A percentile compares a stretch with the other conserved stretches of the same genome.
Evolutionary conservation across 2,113 vertebrate species (phyloP).

Genomic region (Carassius auratus): DNA sequence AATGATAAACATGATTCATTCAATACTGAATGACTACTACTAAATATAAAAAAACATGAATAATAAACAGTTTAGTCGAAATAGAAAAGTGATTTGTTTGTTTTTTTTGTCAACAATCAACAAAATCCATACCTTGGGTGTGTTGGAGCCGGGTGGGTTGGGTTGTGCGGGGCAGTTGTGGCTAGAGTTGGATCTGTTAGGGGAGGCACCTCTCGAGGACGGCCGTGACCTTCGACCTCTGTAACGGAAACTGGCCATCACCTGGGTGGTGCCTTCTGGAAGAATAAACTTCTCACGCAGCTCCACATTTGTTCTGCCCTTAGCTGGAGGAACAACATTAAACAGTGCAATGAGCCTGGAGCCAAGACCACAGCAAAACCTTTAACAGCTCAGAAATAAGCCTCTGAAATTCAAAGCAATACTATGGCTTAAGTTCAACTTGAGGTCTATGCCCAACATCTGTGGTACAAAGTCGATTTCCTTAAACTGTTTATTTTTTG

Average conservation of each 20-base stretch:
- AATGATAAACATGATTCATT: no score
- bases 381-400: neutral
- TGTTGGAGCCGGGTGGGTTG: constrained; percentile 72
- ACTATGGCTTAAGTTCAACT: constrained; percentile 5
- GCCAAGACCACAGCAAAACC: neutral
- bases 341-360: constrained; percentile 1
- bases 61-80: no score
- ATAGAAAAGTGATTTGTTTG: no score
- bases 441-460: neutral
- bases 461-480: neutral
- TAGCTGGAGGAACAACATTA: constrained; percentile 76
- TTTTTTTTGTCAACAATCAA: no score
- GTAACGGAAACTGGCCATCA: constrained; percentile 94
- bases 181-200: constrained; percentile 92
- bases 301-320: constrained; percentile 96
- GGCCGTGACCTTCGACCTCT: constrained; percentile 91
- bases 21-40: no score
- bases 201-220: constrained; percentile 90
- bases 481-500: neutral
- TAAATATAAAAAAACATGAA: no score
- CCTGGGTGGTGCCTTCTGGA: constrained; percentile 91
- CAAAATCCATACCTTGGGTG: constrained; percentile 82
- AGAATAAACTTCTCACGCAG: constrained; percentile 97
- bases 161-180: constrained; percentile 82
- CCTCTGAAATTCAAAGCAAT: neutral